Evolutionary conservation across 2,888 invertebrate genomes (phyloP).

Genomic region (Steromphala cineraria): DNA sequence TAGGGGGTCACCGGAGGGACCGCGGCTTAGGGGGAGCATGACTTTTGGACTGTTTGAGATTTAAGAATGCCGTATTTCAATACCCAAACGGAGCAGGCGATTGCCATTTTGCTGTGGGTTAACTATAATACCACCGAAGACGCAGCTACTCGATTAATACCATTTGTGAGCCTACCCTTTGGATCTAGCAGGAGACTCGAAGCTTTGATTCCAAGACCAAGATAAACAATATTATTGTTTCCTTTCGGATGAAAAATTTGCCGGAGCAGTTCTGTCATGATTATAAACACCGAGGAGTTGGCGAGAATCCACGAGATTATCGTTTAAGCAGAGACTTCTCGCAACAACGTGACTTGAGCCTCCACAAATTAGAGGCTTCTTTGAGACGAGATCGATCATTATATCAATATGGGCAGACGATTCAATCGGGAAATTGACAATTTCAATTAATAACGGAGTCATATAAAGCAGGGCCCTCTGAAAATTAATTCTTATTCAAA

Average conservation of each 20-base stretch:
- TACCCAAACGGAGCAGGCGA: background rate
- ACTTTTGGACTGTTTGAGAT: constrained; percentile 13
- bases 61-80: constrained; percentile 9
- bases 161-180: background rate
- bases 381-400: background rate
- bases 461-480: no score
- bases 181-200: background rate
- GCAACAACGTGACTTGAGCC: constrained; percentile 11
- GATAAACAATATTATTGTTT: constrained; percentile 15
- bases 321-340: constrained; percentile 6
- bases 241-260: constrained; percentile 13
- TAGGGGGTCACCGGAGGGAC: background rate
- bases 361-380: constrained; percentile 14
- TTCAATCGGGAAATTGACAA: constrained; percentile 8
- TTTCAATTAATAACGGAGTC: no score
- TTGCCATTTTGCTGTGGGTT: constrained; percentile 1
- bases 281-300: background rate
- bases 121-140: background rate
- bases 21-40: constrained; percentile 2
- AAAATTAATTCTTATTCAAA: no score
- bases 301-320: constrained; percentile 13
- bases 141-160: background rate
- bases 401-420: background rate
- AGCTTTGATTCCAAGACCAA: background rate
- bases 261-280: background rate